Base-by-base conservation (phyloP, 2,797 vertebrate species). In the Pyrocephalus nanus region DNA sequence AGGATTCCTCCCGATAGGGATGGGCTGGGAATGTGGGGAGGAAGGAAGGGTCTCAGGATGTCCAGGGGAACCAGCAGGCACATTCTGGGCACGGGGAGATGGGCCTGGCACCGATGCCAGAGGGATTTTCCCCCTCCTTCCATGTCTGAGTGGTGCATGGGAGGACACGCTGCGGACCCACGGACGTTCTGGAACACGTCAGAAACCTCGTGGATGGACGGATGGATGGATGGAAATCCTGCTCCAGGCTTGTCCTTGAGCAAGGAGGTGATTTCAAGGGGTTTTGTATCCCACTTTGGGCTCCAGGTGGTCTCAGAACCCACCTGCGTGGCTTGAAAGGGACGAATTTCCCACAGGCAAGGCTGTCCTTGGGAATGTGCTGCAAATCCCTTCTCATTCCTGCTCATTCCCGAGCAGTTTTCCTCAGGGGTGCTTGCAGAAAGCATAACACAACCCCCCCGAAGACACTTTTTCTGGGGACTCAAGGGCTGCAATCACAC, bases 61-160 rank as follows among this genome's bases (percentile, higher is more conserved):
- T 26, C 1, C 0, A 2, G n/a, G 55, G 30, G 32, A 25, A 8
- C 4, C 7, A 1, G 15, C 2, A 7, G 72, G 43, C 34, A 34
- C 6, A 0, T 12, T 1, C 0, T 0, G 45, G 58, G 34, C 38
- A 16, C 0, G 3, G 38, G 0, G n/a, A 13, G 16, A 27, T 3
- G 65, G 27, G 4, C 11, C 48, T 16, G 40, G 32, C 23, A 12
- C 3, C 0, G 7, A 3, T 3, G 25, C 5, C 23, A 8, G 70
- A 5, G 12, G 43, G 6, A 0, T 6, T 58, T 53, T 45, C 11
- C 8, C 20, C 18, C 47, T 70, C 21, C 21, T 50, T 4, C 18
- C 5, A 0, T 3, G 0, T 3, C 22, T 9, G 3, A 1, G 55
- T 0, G 27, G 38, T 0, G 17, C 57, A 0, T 0, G 2, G 58